Evolutionary conservation across 2,113 vertebrate genomes (phyloP), one percentile per base, ranked within the genome.

Genomic region (Trichomycterus rosablanca): DNA sequence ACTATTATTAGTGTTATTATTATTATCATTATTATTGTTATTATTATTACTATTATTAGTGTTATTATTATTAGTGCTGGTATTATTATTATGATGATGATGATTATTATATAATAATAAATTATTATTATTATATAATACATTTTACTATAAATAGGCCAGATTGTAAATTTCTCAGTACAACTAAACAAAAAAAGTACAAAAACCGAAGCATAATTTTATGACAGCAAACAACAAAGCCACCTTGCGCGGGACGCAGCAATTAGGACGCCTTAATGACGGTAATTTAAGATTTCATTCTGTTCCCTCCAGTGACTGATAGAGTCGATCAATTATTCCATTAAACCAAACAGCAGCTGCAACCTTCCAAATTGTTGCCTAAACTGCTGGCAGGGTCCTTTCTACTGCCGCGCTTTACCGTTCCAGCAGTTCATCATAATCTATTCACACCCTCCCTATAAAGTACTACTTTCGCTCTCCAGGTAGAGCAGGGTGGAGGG

Each of bases 241-340:
- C 50, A 75, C 76, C 79, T 76, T 74, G 74, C 74, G 74, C 79
- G 75, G 75, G 74, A 81, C 80, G 73, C 74, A 70, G 82, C 78
- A 86, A 89, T 88, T 84, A 86, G 10, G 19, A 82, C 77, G 35
- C 61, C 73, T 82, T 87, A 93, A 90, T 89, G 86, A 88, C 77
- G 66, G 84, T 84, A 89, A 91, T 91, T 88, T 89, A 85, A 85
- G 85, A 87, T 90, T 89, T 92, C 89, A 90, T 93, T 91, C 85
- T 86, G 89, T 90, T 90, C 85, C 86, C 89, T 87, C 84, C 89
- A 85, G 85, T 86, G 87, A 91, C 86, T 90, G 89, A 88, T 88
- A 90, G 80, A 81, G 76, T 90, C 89, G 87, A 92, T 93, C 90
- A 95, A 92, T 93, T 95, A 92, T 37, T 73, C 77, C 69, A 83